A percentile compares a stretch with the other conserved stretches of the same genome.
Conservation (phyloP, 2,888 invertebrate genomes). For the Pseudococcus viburni region DNA sequence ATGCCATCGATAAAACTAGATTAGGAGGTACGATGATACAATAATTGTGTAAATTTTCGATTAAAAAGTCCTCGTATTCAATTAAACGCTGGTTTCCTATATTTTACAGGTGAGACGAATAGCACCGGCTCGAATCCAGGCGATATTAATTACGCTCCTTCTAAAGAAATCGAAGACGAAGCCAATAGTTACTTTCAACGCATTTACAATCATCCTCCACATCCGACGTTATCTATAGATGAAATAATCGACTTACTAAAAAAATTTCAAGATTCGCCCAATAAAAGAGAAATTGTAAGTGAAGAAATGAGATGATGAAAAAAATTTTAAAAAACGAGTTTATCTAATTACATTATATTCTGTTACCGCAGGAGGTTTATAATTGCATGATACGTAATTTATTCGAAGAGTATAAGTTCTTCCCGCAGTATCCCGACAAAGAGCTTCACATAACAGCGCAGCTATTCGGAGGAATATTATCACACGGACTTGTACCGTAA, state of each 20-base stretch:
- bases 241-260: conserved; percentile 97
- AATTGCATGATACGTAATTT: conserved; percentile 98
- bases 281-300: conserved; percentile 82
- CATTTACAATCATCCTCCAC: conserved; percentile 98
- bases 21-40: conserved; percentile 67
- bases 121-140: conserved; percentile 26
- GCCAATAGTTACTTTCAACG: conserved; percentile 98
- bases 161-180: conserved; percentile 98
- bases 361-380: conserved; percentile 78
- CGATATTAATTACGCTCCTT: conserved; percentile 75
- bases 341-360: background rate
- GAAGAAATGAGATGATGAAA: background rate
- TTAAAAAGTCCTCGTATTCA: background rate
- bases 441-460: conserved; percentile 98
- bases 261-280: conserved; percentile 92
- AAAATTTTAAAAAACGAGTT: background rate
- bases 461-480: conserved; percentile 97
- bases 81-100: no score
- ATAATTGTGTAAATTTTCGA: background rate
- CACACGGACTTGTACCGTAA: conserved; percentile 89
- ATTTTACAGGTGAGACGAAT: conserved; percentile 28
- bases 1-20: conserved; percentile 69
- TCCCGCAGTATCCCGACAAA: conserved; percentile 98
- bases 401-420: conserved; percentile 98
- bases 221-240: conserved; percentile 92